Evolutionary conservation across 2,797 vertebrate species (phyloP).

Genomic region (Falco novaeseelandiae): DNA sequence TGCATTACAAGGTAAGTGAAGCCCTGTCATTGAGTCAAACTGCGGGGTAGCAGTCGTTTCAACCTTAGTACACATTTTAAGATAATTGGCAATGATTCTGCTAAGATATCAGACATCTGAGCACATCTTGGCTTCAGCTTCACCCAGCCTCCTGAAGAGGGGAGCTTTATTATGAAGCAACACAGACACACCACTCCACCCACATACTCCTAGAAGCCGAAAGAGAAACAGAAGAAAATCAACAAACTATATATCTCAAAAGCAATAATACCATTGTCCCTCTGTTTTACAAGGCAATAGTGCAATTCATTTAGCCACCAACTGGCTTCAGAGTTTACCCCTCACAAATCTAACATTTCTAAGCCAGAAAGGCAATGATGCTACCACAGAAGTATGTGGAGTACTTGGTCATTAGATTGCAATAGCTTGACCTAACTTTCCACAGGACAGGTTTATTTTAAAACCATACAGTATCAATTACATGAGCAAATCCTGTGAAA

Average conservation of each 20-base stretch:
- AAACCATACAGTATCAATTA: not conserved
- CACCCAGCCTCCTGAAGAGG: not conserved
- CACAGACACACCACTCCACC: not conserved
- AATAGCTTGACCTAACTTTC: not conserved
- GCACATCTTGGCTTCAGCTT: not conserved
- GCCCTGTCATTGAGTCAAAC: not conserved
- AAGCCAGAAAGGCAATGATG: not conserved
- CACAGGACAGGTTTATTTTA: not conserved
- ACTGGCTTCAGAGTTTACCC: not conserved
- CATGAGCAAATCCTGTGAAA: not conserved
- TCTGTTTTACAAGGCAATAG: conserved; percentile 17
- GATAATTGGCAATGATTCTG: not conserved
- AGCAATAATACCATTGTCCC: conserved; percentile 50
- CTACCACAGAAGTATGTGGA: not conserved
- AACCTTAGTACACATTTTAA: not conserved
- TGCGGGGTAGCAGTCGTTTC: not conserved
- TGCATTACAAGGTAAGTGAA: not conserved
- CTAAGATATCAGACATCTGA: not conserved
- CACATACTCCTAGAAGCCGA: not conserved
- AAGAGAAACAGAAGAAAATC: not conserved
- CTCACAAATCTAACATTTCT: not conserved
- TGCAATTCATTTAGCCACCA: not conserved
- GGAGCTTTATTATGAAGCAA: not conserved
- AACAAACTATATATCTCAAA: not conserved
- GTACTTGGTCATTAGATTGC: not conserved